Conservation (phyloP, 1,140 invertebrate species). For the Cotesia glomerata region DNA sequence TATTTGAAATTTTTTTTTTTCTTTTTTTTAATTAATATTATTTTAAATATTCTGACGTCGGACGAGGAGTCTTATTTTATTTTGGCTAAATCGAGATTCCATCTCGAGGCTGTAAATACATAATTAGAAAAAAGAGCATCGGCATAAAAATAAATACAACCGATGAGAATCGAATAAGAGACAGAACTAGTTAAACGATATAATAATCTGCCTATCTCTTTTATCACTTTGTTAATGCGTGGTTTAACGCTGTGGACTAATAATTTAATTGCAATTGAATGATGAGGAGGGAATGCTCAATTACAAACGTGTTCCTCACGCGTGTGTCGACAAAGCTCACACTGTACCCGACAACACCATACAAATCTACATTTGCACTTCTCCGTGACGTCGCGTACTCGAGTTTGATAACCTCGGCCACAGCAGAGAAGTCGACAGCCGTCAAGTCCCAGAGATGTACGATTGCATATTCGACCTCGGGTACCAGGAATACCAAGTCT, state of each 20-base stretch:
- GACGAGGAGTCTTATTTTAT: background rate
- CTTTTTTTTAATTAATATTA: constrained; percentile 3
- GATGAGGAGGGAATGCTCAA: constrained; percentile 56
- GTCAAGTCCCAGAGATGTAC: constrained; percentile 79
- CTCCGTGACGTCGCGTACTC: constrained; percentile 82
- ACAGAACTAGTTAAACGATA: constrained; percentile 35
- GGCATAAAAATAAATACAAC: constrained; percentile 6
- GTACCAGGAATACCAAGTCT: constrained; percentile 86
- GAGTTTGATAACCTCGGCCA: constrained; percentile 89
- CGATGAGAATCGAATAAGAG: background rate
- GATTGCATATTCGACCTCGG: constrained; percentile 81
- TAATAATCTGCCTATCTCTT: constrained; percentile 17
- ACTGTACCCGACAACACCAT: constrained; percentile 92
- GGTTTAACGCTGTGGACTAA: constrained; percentile 2
- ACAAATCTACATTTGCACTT: constrained; percentile 93
- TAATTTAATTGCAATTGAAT: constrained; percentile 1
- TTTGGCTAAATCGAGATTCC: constrained; percentile 13
- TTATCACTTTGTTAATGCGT: constrained; percentile 17
- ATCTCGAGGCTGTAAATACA: constrained; percentile 2
- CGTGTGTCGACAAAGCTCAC: constrained; percentile 81
- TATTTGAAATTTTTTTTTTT: constrained; percentile 16
- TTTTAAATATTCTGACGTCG: background rate
- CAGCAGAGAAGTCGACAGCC: constrained; percentile 88
- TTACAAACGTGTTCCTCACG: constrained; percentile 88
- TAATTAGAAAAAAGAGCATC: constrained; percentile 1